Evolutionary conservation across 2,797 vertebrate species (phyloP), one percentile per base, ranked within the genome.

Genomic region (Xiphophorus birchmanni): DNA sequence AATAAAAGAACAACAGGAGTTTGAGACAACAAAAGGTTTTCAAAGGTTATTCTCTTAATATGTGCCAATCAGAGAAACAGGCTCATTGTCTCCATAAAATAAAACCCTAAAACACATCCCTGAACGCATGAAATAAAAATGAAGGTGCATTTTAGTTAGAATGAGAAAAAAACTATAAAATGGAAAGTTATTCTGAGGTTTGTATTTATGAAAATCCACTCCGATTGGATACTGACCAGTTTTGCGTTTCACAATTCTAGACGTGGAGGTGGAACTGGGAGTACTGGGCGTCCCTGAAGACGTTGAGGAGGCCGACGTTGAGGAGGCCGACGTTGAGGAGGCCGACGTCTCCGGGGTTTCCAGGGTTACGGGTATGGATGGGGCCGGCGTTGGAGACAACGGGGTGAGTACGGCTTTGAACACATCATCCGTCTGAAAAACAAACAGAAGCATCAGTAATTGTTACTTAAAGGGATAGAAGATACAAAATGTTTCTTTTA

Each of bases 241-340:
- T 82, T 91, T 96, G 37, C 97, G 96, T 89, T 97, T 97, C 0
- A 93, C 91, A n/a, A 97, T 94, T 54, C 89, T 93, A 0, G 94
- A 81, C 0, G 93, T 95, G 12, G 96, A 95, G 73, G 82, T 65
- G 42, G 90, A 95, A 65, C 92, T 88, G 0, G 94, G 91, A 1
- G 95, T 92, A 80, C 32, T 10, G 11, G 93, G 88, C 37, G 94
- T 94, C 67, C 87, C 91, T 0, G 93, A 89, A 9, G 94, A 91
- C 0, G 82, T 63, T 0, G 92, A 90, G 6, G 93, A 92, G 48
- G 87, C 78, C 0, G 94, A 91, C 0, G 82, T 58, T 0, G 92
- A 90, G 6, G 93, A 92, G 50, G 87, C 78, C 0, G 94, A 91
- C 0, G 82, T 58, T 0, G 92, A 90, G 6, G 93, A 92, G 50